phyloP scores from a whole-genome alignment of 2,797 vertebrate species.

The Alosa sapidissima region DNA sequence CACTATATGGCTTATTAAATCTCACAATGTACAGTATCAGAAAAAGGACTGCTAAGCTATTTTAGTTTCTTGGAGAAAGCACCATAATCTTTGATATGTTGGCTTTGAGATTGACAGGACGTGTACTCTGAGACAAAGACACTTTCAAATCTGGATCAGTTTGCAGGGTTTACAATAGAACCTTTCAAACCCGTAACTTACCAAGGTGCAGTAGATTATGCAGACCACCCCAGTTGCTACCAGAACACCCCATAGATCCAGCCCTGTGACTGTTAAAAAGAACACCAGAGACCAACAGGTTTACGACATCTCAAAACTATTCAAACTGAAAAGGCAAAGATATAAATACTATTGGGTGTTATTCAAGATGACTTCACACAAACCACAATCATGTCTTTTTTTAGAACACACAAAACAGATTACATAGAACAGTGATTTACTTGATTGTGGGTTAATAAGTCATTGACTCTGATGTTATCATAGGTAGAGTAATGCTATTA shows the following conservation, averaged over 20 bases:
- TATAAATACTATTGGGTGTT: background rate
- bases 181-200: slow-evolving; percentile 56
- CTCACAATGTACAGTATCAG: background rate
- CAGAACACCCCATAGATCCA: slow-evolving; percentile 80
- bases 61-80: background rate
- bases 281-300: background rate
- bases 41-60: background rate
- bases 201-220: slow-evolving; percentile 81
- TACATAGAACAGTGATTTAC: too few relatives aligned
- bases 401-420: too few relatives aligned
- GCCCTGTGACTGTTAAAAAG: slow-evolving; percentile 70
- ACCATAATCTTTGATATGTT: background rate
- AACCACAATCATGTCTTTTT: too few relatives aligned
- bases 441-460: background rate
- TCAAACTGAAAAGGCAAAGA: background rate
- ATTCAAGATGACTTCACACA: background rate
- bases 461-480: background rate
- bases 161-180: background rate
- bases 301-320: background rate
- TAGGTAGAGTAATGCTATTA: background rate
- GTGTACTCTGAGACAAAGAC: background rate
- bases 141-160: background rate
- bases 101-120: background rate
- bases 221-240: slow-evolving; percentile 78
- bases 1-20: background rate